Percentiles rank a stretch among this genome's conserved stretches.
phyloP scores from a whole-genome alignment of 2,888 invertebrate species.

The Micropterix aruncella region DNA sequence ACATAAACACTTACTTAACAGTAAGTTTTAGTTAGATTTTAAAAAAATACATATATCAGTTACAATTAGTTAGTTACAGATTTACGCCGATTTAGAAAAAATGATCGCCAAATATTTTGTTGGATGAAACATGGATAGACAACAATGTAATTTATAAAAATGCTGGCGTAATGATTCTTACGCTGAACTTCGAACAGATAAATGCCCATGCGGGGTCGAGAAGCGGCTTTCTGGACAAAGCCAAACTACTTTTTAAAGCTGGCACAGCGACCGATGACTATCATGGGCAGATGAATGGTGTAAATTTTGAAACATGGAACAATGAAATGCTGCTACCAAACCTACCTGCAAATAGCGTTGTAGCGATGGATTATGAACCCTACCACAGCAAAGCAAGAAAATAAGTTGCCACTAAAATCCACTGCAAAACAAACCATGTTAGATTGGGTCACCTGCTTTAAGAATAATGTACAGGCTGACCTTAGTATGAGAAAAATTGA shows the following conservation, averaged over 20 bases:
- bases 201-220: conserved; percentile 3
- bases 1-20: too few relatives aligned
- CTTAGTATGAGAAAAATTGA: too few relatives aligned
- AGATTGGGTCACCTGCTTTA: too few relatives aligned
- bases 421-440: conserved; percentile 1
- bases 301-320: conserved; percentile 6
- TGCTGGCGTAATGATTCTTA: conserved; percentile 3
- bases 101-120: too few relatives aligned
- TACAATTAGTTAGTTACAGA: too few relatives aligned
- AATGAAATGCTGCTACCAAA: conserved; percentile 2
- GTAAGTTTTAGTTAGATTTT: too few relatives aligned
- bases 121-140: conserved; percentile 5
- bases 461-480: too few relatives aligned
- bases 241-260: conserved; percentile 2
- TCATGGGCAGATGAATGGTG: neutral
- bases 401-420: conserved; percentile 4
- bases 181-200: neutral
- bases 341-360: conserved; percentile 4
- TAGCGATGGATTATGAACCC: conserved; percentile 4
- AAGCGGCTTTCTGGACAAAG: conserved; percentile 2
- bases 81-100: too few relatives aligned
- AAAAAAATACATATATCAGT: too few relatives aligned
- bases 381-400: conserved; percentile 5
- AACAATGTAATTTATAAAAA: conserved; percentile 1
- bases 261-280: neutral